Conservation (phyloP, 2,797 vertebrate genomes). For the Pseudochirops corinnae region DNA sequence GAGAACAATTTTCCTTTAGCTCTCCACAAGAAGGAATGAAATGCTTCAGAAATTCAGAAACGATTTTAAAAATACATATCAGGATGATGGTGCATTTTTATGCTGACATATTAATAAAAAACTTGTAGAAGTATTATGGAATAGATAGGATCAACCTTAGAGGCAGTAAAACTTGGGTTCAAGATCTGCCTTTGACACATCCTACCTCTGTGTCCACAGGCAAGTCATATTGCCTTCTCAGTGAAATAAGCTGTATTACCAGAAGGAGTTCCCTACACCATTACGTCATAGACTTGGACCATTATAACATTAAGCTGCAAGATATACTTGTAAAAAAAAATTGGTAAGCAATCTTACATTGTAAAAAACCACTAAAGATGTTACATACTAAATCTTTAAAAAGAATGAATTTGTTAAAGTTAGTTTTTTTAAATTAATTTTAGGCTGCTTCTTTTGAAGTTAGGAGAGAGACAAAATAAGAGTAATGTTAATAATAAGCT, state of each 20-base stretch:
- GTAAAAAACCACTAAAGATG: conserved; percentile 23
- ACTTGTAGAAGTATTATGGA: not conserved
- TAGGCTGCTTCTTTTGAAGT: conserved; percentile 35
- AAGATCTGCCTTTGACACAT: not conserved
- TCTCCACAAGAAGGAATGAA: not conserved
- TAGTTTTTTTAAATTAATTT: conserved; percentile 46
- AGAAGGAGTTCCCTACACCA: not conserved
- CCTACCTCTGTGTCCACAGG: not conserved
- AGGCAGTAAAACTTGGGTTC: not conserved
- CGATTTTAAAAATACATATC: not conserved
- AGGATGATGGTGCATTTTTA: conserved; percentile 10
- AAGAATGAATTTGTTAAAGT: conserved; percentile 30
- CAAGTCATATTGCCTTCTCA: not conserved
- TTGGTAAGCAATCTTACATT: not conserved
- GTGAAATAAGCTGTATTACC: not conserved
- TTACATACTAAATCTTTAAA: conserved; percentile 22
- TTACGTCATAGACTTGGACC: not conserved
- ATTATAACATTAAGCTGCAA: not conserved
- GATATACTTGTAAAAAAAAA: conserved; percentile 5
- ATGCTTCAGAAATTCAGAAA: not conserved
- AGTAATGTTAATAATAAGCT: not conserved
- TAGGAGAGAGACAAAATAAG: conserved; percentile 13
- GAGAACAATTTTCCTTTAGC: not conserved
- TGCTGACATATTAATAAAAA: not conserved
- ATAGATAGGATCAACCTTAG: not conserved